phyloP scores from a whole-genome alignment of 1,140 invertebrate genomes.

The Pristionchus pacificus region DNA sequence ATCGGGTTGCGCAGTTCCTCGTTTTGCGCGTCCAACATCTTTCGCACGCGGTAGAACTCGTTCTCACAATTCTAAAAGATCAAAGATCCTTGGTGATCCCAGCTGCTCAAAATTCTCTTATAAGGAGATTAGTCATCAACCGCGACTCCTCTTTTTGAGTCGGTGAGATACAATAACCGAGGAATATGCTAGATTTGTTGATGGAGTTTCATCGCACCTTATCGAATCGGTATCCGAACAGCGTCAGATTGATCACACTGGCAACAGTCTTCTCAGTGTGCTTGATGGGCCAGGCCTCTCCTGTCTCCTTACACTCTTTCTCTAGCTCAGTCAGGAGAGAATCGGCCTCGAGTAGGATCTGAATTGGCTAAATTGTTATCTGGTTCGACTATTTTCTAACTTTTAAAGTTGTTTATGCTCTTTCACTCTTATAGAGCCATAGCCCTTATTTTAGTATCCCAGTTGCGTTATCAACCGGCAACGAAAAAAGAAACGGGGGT shows the following conservation, averaged over 20 bases:
- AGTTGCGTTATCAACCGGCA: too few species aligned
- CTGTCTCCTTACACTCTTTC: neutral
- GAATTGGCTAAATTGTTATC: too few species aligned
- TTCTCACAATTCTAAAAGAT: too few species aligned
- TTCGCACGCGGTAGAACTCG: too few species aligned
- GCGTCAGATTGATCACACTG: neutral
- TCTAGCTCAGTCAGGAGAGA: neutral
- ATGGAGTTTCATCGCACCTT: neutral
- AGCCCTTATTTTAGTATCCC: too few species aligned
- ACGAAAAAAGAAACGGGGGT: too few species aligned
- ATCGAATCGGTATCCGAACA: neutral
- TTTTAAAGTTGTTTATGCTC: too few species aligned
- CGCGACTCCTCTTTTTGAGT: neutral
- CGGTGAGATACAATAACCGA: neutral
- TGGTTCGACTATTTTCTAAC: too few species aligned
- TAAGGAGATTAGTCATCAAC: neutral
- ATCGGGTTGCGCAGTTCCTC: too few species aligned
- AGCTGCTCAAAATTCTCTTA: neutral
- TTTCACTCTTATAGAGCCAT: too few species aligned
- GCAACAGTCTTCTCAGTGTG: neutral
- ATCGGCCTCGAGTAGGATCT: neutral
- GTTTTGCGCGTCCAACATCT: too few species aligned
- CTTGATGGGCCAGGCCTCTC: neutral
- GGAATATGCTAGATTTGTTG: neutral
- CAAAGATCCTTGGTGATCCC: too few species aligned